phyloP scores from a whole-genome alignment of 1,140 invertebrate species.

The Cryptotermes secundus region DNA sequence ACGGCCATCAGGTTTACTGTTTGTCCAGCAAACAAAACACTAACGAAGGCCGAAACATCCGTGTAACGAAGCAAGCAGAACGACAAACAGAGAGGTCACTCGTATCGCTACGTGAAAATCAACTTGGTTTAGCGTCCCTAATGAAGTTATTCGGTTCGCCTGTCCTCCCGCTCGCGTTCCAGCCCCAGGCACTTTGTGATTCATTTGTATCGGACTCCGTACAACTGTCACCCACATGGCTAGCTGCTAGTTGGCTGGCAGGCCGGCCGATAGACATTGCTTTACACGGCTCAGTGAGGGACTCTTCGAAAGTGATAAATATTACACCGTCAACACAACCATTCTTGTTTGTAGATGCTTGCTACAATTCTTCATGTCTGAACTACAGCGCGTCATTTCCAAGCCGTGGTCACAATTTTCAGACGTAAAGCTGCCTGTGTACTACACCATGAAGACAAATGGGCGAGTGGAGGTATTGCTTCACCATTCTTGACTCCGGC shows the following conservation, averaged over 20 bases:
- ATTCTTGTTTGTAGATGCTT: too few relatives aligned
- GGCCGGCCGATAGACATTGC: not conserved
- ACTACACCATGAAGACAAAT: too few relatives aligned
- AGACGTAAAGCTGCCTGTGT: too few relatives aligned
- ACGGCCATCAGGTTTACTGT: not conserved
- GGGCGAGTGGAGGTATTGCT: too few relatives aligned
- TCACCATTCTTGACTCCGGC: too few relatives aligned
- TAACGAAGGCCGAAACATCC: not conserved
- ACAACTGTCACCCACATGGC: not conserved
- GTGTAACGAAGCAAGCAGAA: not conserved
- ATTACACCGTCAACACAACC: too few relatives aligned
- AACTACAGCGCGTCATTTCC: too few relatives aligned
- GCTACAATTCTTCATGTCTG: too few relatives aligned
- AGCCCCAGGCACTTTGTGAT: not conserved
- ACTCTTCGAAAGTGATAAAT: too few relatives aligned
- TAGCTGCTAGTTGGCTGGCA: not conserved
- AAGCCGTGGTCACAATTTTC: too few relatives aligned
- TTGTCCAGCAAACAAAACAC: conserved; percentile 19
- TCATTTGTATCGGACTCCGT: not conserved
- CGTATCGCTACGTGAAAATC: conserved; percentile 4
- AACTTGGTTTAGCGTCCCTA: conserved; percentile 11
- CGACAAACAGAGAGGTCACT: conserved; percentile 9
- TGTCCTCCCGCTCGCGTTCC: not conserved
- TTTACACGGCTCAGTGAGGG: too few relatives aligned
- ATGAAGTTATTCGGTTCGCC: not conserved